Evolutionary conservation across 2,797 vertebrate genomes (phyloP).

Genomic region (Chrysocyon brachyurus): DNA sequence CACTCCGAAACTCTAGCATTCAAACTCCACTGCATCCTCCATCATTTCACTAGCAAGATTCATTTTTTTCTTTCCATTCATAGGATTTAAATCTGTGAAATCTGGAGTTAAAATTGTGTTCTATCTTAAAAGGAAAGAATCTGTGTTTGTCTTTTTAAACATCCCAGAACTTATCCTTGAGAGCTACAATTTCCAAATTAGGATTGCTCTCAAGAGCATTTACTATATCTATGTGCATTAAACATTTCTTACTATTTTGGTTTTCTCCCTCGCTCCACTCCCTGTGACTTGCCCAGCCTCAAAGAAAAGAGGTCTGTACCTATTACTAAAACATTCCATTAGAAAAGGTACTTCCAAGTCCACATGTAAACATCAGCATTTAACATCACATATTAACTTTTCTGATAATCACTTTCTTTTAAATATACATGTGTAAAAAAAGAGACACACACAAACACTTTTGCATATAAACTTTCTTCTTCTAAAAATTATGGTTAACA

Average conservation of each 20-base stretch:
- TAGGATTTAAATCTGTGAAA: slow-evolving; percentile 26
- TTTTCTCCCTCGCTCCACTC: background rate
- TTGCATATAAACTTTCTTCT: background rate
- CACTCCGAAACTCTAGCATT: background rate
- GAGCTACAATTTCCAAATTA: background rate
- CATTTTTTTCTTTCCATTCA: background rate
- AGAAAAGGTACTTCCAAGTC: background rate
- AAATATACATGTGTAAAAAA: background rate
- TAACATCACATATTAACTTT: background rate
- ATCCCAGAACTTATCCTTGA: background rate
- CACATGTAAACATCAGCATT: background rate
- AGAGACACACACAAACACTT: background rate
- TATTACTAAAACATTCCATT: background rate
- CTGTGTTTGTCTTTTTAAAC: background rate
- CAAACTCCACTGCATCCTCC: slow-evolving; percentile 56
- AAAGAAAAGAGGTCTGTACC: background rate
- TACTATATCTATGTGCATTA: background rate
- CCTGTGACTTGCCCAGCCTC: background rate
- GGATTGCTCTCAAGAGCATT: background rate
- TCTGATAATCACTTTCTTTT: background rate
- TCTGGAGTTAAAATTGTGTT: slow-evolving; percentile 32
- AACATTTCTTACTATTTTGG: background rate
- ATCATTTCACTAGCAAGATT: slow-evolving; percentile 39
- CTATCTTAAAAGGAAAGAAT: background rate
- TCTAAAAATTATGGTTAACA: background rate